Evolutionary conservation across 92 coral and sea anemone species (phyloP).

Genomic region (Porites evermanni): DNA sequence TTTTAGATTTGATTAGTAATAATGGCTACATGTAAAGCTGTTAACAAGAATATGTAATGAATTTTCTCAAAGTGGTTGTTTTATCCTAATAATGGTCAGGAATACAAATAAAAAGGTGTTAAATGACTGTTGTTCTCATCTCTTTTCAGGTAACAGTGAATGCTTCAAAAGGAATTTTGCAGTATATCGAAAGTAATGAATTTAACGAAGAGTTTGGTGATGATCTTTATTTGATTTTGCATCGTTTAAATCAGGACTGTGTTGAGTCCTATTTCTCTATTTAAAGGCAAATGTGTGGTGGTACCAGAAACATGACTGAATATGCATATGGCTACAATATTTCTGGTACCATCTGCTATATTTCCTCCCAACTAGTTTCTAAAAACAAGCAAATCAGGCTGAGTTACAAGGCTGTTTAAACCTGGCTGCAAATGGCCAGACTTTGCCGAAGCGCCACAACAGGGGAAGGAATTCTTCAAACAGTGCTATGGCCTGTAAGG

Average conservation of each 20-base stretch:
- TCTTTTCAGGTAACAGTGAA: slow-evolving; percentile 44
- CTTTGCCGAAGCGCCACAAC: not conserved
- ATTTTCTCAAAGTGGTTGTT: too few species aligned
- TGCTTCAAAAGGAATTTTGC: slow-evolving; percentile 56
- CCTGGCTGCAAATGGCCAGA: too few species aligned
- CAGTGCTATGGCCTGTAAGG: not conserved
- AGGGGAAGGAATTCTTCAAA: not conserved
- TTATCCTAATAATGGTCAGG: too few species aligned
- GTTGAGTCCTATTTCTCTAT: slow-evolving; percentile 67
- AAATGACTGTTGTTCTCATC: too few species aligned
- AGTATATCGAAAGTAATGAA: not conserved
- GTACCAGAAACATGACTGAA: slow-evolving; percentile 67
- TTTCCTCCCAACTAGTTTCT: too few species aligned
- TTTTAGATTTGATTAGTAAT: too few species aligned
- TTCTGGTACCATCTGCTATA: too few species aligned
- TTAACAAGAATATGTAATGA: too few species aligned
- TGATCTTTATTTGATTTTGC: slow-evolving; percentile 47
- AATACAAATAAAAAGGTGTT: too few species aligned
- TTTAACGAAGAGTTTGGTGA: slow-evolving; percentile 48
- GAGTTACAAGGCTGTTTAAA: not conserved
- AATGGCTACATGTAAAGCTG: too few species aligned
- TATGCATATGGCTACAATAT: slow-evolving; percentile 47
- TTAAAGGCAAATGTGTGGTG: slow-evolving; percentile 75
- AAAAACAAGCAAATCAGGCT: too few species aligned
- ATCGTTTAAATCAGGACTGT: slow-evolving; percentile 62